Base-by-base conservation (phyloP, 2,797 vertebrate genomes). In the Tinamus major region DNA sequence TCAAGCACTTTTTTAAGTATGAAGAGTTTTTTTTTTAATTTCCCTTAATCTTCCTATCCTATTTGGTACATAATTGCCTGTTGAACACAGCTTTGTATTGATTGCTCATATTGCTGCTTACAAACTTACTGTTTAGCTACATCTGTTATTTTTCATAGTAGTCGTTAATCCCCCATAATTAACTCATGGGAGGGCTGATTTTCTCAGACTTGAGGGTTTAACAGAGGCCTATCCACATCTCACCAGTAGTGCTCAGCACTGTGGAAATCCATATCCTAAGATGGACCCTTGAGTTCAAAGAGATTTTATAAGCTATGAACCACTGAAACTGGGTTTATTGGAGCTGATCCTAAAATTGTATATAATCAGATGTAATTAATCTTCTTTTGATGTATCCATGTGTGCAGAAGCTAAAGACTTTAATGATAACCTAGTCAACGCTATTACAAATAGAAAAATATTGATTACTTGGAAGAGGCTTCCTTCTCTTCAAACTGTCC, bases 61-160 rank as follows among this genome's bases (percentile, higher is more conserved):
- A 49, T 94, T 96, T 90, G 81, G 55, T 69, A 69, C 55, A 65
- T 80, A 61, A 93, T 92, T 3, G 4, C 23, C 79, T 74, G 65
- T 83, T 71, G 9, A 92, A 82, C 77, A 14, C 75, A 56, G 93
- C 51, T 90, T 87, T 78, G 0, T 93, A 78, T 95, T n/a, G 92
- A 82, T 44, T 84, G 87, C 79, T 63, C 85, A 46, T 33, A 75
- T 85, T 48, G 71, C 90, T 95, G 85, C 88, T 80, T 67, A 63
- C 79, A 96, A 76, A 90, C 48, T 80, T 69, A 63, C 49, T 95
- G 86, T 58, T 89, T 12, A 41, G 76, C 46, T 53, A 59, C 95
- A 92, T 85, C 95, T 97, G 92, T 81, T 85, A 90, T 92, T 95
- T 89, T 80, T 84, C 85, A 67, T 79, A 18, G 0, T n/a, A 59